Percentiles rank a stretch among this genome's conserved stretches.
Conservation (phyloP, 2,888 invertebrate species). For the Venustoraphidia nigricollis region DNA sequence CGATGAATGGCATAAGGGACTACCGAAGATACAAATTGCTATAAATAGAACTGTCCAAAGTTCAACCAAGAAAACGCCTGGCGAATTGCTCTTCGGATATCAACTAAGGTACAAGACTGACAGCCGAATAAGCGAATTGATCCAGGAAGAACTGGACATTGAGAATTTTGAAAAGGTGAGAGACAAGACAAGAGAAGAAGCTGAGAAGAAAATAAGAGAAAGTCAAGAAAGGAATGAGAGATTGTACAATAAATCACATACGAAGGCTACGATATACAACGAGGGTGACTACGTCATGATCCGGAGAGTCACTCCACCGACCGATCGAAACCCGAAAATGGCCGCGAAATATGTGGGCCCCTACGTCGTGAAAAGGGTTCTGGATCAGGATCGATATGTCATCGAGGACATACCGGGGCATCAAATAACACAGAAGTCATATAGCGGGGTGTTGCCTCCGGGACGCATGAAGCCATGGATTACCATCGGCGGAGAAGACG, state of each 20-base stretch:
- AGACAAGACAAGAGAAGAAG: slow-evolving; percentile 3
- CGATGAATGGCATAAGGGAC: no score
- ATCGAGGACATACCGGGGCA: slow-evolving; percentile 6
- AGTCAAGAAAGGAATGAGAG: slow-evolving; percentile 4
- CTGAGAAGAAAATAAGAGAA: slow-evolving; percentile 4
- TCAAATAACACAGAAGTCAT: slow-evolving; percentile 6
- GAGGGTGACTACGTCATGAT: slow-evolving; percentile 7
- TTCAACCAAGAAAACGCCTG: no score
- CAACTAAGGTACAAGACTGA: background rate
- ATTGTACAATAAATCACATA: slow-evolving; percentile 5
- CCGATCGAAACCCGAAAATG: slow-evolving; percentile 6
- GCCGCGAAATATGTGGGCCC: slow-evolving; percentile 5
- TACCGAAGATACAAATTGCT: background rate
- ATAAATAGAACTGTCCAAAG: background rate
- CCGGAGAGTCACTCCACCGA: background rate
- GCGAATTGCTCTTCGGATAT: background rate
- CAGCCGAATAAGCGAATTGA: background rate
- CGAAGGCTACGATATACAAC: slow-evolving; percentile 4
- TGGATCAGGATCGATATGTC: slow-evolving; percentile 7
- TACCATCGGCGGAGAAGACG: no score
- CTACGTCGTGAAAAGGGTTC: slow-evolving; percentile 3
- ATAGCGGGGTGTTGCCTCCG: slow-evolving; percentile 6
- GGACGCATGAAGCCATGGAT: slow-evolving; percentile 6
- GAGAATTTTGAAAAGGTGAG: slow-evolving; percentile 1
- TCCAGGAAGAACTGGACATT: slow-evolving; percentile 1